phyloP scores from a whole-genome alignment of 2,113 vertebrate genomes.

The Plotosus lineatus region DNA sequence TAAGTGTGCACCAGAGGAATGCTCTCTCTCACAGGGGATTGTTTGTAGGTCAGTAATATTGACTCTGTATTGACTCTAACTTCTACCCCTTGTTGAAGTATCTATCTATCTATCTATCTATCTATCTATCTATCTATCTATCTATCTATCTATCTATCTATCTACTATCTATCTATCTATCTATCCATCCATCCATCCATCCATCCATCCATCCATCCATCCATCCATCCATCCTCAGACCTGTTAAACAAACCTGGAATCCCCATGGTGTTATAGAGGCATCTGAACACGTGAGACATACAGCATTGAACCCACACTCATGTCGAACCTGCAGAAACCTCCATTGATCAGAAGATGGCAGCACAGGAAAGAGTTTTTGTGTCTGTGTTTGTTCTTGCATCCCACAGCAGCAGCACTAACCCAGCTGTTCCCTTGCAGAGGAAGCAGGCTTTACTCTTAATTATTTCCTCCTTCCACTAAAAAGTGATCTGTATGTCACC shows the following conservation, averaged over 20 bases:
- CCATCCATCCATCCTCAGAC: background rate
- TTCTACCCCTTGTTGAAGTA: too few species aligned
- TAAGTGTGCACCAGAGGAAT: constrained; percentile 1
- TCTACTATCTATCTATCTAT: background rate
- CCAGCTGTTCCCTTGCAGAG: constrained; percentile 25
- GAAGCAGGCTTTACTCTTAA: constrained; percentile 35
- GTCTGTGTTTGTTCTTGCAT: background rate
- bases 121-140: background rate
- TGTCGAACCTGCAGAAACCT: background rate
- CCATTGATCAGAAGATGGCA: constrained; percentile 49
- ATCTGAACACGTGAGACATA: background rate
- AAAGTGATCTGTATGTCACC: constrained; percentile 23
- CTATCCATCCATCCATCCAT: background rate
- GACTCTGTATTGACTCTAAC: too few species aligned
- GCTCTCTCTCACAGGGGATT: background rate
- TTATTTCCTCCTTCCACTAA: constrained; percentile 36
- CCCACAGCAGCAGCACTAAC: background rate
- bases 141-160: background rate
- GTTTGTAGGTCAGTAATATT: constrained; percentile 4
- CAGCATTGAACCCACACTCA: background rate
- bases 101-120: background rate
- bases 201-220: background rate
- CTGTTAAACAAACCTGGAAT: too few species aligned
- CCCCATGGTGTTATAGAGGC: too few species aligned
- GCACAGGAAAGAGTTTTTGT: constrained; percentile 37